Base-by-base conservation (phyloP, 2,113 vertebrate species). In the Phrynocephalus versicolor region DNA sequence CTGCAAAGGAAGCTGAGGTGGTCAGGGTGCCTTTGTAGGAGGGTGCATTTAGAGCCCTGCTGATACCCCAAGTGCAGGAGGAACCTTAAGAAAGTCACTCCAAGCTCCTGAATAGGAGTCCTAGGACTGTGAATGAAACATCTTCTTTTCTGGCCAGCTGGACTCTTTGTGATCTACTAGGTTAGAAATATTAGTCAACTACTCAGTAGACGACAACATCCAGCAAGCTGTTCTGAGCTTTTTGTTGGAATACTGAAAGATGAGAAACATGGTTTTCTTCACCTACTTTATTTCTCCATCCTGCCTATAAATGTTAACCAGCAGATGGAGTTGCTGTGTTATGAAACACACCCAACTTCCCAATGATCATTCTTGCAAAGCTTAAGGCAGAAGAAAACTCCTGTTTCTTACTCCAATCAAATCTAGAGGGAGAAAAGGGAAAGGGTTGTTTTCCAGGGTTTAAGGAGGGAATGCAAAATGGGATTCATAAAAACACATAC, bases 311-410 rank as follows among this genome's bases (percentile, higher is more conserved):
- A 65, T 82, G 75, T 64, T 16, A 73, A 51, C 94, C 93, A 92
- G 90, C 3, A 95, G 94, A 89, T 93, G 93, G 94, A 87, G 94
- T 88, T 85, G 58, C 3, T 37, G 82, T 88, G 87, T 84, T 67
- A 65, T 0, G 30, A 74, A 88, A 76, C 81, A 76, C 2, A 3
- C n/a, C n/a, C 1, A 6, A 25, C 39, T n/a, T 75, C 30, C 57
- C 58, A 25, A 45, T 25, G 39, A 58, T 33, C 2, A 27, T 45
- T 84, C 41, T 76, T n/a, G 60, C 39, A 65, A 67, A 27, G 33
- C 35, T 21, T 3, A 1, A 15, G 55, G 37, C 60, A 45, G 21
- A 77, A 71, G 2, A 37, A 58, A 67, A n/a, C 55, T 8, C 57
- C 25, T 23, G 27, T 82, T 65, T 81, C 41, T 33, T 67, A 75